Percentiles rank a stretch among this genome's conserved stretches.
These are phyloP conservation scores for Eristalis intricaria DNA, from an alignment of 2,888 invertebrate species.

Conservation along the genomic window DNA sequence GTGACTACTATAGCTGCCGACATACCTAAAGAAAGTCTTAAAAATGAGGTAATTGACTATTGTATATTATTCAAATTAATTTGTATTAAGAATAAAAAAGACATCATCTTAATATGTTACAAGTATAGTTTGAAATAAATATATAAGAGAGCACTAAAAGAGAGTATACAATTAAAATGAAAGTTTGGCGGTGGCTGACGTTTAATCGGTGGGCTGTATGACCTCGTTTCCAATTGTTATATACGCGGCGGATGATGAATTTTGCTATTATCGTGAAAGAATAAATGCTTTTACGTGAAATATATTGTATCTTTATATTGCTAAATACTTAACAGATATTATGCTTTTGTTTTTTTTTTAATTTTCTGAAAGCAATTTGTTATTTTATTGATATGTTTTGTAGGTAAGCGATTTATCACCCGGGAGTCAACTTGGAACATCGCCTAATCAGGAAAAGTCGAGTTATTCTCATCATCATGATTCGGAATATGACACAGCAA, in stretches of 20 bases:
- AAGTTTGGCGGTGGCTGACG: conserved; percentile 67
- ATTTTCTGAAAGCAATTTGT: not conserved
- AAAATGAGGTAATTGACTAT: conserved; percentile 69
- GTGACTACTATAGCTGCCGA: conserved; percentile 74
- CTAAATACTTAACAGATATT: not conserved
- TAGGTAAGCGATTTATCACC: conserved; percentile 57
- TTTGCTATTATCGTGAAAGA: conserved; percentile 39
- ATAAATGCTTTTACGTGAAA: not conserved
- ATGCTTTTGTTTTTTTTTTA: not conserved
- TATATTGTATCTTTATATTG: not conserved
- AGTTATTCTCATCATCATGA: conserved; percentile 81
- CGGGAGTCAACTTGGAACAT: conserved; percentile 76
- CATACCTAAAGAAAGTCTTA: conserved; percentile 74
- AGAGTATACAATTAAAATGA: conserved; percentile 70
- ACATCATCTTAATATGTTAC: not conserved
- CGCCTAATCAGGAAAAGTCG: conserved; percentile 79
- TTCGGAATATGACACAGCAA: conserved; percentile 82
- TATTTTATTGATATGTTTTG: not conserved
- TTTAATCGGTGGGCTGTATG: conserved; percentile 61
- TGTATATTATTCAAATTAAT: not conserved
- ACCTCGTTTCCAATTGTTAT: conserved; percentile 57
- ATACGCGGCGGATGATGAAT: conserved; percentile 50
- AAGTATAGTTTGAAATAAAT: not conserved
- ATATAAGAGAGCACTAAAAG: conserved; percentile 49
- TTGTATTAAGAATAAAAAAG: not conserved